Base-by-base conservation (phyloP, 2,888 invertebrate genomes). In the Cryptus viduatorius region DNA sequence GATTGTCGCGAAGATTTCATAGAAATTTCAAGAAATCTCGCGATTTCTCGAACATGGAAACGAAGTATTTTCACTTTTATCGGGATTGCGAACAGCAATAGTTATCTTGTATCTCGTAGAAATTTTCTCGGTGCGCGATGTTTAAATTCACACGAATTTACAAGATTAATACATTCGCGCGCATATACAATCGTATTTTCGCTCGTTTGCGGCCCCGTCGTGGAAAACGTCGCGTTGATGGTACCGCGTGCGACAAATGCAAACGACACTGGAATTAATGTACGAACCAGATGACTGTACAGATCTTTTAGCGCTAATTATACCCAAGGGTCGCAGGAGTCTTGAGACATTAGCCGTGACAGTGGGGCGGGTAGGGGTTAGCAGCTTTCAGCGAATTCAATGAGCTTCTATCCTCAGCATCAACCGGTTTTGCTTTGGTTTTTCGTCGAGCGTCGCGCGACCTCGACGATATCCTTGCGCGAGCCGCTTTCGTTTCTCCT, bases 341-440 rank as follows among this genome's bases (percentile, higher is more conserved):
- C 82, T 73, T 31, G 76, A 71, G 69, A 81, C 75, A 81, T 61
- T 69, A 75, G 81, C 64, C 37, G 69, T 31, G 59, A 48, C 48
- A 37, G 37, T 37, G 37, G 37, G 37, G 4, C 4, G 37, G 37
- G 37, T 1, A n/a, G 48, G 19, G 69, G 19, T 53, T 69, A 8
- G 44, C 53, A 64, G 53, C 68, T 64, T 53, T 61, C 64, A 31
- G 19, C n/a, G 50, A 76, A 69, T 76, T 81, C 69, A 81, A 81
- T 56, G 76, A 50, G 29, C 53, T 24, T 48, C 50, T 29, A 4
- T 4, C 37, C 37, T 0, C 37, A 37, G 37, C 37, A 37, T 68
- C 50, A 69, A 56, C 53, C 37, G 19, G 16, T 67, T 71, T 64
- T 44, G 69, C 81, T 46, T 29, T 69, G 61, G 42, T 71, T 76